A percentile compares a stretch with the other conserved stretches of the same genome.
Conservation (phyloP, 1,140 invertebrate species). For the Dendrolimus kikuchii region DNA sequence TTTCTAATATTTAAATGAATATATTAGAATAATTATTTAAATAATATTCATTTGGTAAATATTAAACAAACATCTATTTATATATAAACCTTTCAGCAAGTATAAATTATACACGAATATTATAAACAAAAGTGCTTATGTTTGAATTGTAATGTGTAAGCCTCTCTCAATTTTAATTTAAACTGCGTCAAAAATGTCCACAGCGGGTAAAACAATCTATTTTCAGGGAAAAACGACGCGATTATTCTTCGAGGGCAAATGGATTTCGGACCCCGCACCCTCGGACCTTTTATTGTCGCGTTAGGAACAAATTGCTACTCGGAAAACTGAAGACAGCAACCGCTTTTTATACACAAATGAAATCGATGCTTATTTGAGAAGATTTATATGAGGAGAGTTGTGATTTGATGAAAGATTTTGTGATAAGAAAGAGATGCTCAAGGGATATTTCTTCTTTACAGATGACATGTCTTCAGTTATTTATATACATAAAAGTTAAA, state of each 20-base stretch:
- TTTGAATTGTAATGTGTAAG: no score
- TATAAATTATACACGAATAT: no score
- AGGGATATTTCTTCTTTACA: no score
- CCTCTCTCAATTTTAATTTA: slow-evolving; percentile 26
- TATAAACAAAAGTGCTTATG: no score
- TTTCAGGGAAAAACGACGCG: slow-evolving; percentile 31
- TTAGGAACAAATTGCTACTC: slow-evolving; percentile 18
- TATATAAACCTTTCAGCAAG: no score
- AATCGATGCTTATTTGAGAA: slow-evolving; percentile 12
- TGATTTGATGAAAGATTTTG: not conserved
- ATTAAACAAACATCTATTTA: no score
- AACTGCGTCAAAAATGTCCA: slow-evolving; percentile 26
- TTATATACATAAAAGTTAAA: no score
- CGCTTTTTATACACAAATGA: slow-evolving; percentile 10
- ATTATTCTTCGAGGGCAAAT: slow-evolving; percentile 32
- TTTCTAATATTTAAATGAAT: no score
- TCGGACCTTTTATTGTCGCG: slow-evolving; percentile 23
- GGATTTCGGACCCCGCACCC: slow-evolving; percentile 21
- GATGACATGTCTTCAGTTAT: no score
- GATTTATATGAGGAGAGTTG: slow-evolving; percentile 1
- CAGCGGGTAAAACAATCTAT: slow-evolving; percentile 23
- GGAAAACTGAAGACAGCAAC: slow-evolving; percentile 3
- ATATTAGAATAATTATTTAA: no score
- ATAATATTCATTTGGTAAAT: no score
- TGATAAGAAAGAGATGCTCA: no score